Percentiles rank a stretch among this genome's conserved stretches.
phyloP scores from a whole-genome alignment of 2,797 vertebrate genomes.

The Meriones psammophilus region DNA sequence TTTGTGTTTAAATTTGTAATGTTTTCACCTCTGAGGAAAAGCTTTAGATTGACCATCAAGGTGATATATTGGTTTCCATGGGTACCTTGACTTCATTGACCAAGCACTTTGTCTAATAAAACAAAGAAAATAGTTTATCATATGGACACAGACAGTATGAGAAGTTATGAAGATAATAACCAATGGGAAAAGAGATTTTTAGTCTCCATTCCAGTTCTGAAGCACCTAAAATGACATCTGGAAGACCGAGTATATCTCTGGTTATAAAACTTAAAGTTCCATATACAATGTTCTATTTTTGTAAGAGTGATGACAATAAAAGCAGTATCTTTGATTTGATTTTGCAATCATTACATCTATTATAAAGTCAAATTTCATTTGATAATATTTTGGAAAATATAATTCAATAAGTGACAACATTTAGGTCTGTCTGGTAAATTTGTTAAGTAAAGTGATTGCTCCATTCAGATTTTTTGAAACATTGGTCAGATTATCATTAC shows the following conservation, averaged over 20 bases:
- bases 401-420: background rate
- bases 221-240: too few species aligned
- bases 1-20: background rate
- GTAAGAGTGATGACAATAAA: background rate
- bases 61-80: background rate
- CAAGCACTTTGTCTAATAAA: background rate
- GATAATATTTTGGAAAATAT: background rate
- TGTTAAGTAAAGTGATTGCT: background rate
- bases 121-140: constrained; percentile 20
- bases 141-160: background rate
- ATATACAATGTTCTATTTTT: background rate
- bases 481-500: background rate
- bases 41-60: background rate
- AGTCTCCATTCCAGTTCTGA: too few species aligned
- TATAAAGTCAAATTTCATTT: background rate
- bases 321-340: background rate
- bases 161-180: background rate
- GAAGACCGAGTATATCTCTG: too few species aligned
- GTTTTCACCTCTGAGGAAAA: background rate
- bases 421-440: background rate
- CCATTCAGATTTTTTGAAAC: background rate
- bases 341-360: background rate
- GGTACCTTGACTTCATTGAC: background rate
- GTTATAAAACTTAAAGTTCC: too few species aligned
- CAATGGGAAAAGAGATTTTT: background rate